Conservation (phyloP, 2,113 vertebrate species). For the Setophaga coronata region DNA sequence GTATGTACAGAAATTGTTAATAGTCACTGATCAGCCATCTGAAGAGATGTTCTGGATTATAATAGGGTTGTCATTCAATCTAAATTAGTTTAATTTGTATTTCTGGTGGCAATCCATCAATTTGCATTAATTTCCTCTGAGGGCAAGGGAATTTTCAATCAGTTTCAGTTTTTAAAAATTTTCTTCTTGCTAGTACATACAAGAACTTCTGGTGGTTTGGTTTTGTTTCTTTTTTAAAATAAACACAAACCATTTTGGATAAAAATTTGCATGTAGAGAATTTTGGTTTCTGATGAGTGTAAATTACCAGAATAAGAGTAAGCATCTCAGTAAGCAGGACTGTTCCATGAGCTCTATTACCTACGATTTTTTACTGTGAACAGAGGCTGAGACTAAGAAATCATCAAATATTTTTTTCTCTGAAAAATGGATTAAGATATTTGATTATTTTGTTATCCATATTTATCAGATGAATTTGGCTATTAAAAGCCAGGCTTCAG, state of each 20-base stretch:
- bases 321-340: background rate
- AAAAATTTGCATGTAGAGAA: background rate
- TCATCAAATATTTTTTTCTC: background rate
- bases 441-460: background rate
- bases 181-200: background rate
- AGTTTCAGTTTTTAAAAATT: background rate
- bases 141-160: background rate
- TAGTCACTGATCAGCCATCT: background rate
- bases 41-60: background rate
- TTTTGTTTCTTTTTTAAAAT: background rate
- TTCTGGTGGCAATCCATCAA: background rate
- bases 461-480: background rate
- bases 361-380: background rate
- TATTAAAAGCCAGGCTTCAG: background rate
- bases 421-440: background rate
- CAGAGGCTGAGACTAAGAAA: background rate
- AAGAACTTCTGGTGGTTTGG: background rate
- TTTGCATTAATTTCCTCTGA: background rate
- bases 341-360: background rate
- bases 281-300: background rate
- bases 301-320: background rate
- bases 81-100: background rate
- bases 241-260: background rate
- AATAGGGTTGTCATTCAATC: background rate
- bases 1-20: background rate